Conservation (phyloP, 1,140 invertebrate species). For the Maniola jurtina region DNA sequence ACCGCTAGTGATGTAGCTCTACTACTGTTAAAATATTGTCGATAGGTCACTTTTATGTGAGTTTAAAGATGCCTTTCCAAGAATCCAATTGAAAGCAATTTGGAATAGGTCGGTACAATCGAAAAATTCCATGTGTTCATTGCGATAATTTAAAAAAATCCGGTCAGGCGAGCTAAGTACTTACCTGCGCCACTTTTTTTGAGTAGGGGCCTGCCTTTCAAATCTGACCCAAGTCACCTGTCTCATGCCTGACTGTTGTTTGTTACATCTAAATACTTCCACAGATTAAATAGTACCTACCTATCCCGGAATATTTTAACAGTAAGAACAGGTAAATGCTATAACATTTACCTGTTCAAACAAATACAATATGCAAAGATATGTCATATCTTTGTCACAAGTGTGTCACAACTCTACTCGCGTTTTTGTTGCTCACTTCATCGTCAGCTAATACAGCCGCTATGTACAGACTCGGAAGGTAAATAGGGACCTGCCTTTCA, state of each 20-base stretch:
- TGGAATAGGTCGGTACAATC: too few relatives aligned
- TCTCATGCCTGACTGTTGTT: slow-evolving; percentile 34
- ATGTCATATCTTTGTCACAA: slow-evolving; percentile 34
- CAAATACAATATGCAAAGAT: slow-evolving; percentile 6
- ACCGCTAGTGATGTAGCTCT: slow-evolving; percentile 28
- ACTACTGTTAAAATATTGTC: background rate
- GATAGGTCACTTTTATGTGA: background rate
- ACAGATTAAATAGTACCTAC: too few relatives aligned
- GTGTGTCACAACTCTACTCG: slow-evolving; percentile 33
- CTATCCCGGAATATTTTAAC: too few relatives aligned
- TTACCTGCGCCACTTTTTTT: slow-evolving; percentile 10
- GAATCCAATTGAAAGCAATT: too few relatives aligned
- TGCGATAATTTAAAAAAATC: too few relatives aligned
- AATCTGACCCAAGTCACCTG: slow-evolving; percentile 47
- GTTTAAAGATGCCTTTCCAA: too few relatives aligned
- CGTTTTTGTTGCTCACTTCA: slow-evolving; percentile 53
- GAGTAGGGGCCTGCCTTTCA: slow-evolving; percentile 54
- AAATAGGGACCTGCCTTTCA: slow-evolving; percentile 54
- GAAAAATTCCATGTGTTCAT: too few relatives aligned
- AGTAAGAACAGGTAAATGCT: background rate
- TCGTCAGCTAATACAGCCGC: slow-evolving; percentile 49
- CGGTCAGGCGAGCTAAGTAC: too few relatives aligned
- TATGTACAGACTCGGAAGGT: slow-evolving; percentile 46
- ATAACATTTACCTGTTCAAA: too few relatives aligned
- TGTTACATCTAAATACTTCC: slow-evolving; percentile 42